phyloP scores from a whole-genome alignment of 2,113 vertebrate species.

The Limnothrissa miodon region DNA sequence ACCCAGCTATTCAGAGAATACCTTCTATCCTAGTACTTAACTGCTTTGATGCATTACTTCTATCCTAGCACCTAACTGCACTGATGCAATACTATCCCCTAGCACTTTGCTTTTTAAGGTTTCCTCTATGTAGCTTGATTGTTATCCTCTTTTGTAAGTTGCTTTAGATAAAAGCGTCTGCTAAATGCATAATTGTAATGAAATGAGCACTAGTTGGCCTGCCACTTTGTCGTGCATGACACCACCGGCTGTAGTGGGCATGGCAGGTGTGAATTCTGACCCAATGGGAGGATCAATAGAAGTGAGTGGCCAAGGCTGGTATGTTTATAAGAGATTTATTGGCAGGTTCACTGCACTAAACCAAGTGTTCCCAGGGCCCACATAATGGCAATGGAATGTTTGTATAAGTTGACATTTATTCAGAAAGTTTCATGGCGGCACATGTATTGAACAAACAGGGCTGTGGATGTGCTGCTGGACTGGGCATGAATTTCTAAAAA shows the following conservation, averaged over 20 bases:
- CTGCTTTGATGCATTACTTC: too few species aligned
- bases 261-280: background rate
- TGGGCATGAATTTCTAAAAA: too few species aligned
- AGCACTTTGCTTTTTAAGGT: too few species aligned
- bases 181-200: too few species aligned
- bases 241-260: background rate
- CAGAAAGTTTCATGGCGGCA: background rate
- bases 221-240: background rate
- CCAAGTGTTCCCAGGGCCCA: background rate
- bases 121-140: too few species aligned
- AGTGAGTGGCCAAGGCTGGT: background rate
- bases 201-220: background rate
- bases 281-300: background rate
- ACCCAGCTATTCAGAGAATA: too few species aligned
- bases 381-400: background rate
- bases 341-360: background rate
- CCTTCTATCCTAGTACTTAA: too few species aligned
- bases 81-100: too few species aligned
- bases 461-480: background rate
- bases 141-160: too few species aligned
- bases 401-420: background rate
- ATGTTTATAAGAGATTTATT: background rate
- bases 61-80: too few species aligned
- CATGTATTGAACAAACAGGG: background rate
- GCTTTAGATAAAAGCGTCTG: too few species aligned